Evolutionary conservation across 1,140 invertebrate species (phyloP).

Genomic region (Bombus fervidus): DNA sequence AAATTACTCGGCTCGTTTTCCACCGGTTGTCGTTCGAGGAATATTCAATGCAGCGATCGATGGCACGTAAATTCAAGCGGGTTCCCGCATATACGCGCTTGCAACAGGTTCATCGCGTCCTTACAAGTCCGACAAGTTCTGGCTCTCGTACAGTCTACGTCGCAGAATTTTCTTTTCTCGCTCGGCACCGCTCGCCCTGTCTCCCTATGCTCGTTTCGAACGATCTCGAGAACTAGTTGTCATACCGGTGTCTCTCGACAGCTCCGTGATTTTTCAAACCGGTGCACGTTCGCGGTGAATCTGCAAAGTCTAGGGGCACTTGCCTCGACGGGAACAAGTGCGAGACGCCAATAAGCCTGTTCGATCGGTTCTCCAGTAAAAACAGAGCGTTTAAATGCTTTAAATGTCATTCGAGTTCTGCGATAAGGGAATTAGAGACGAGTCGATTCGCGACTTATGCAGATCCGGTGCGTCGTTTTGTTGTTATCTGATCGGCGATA

Average conservation of each 20-base stretch:
- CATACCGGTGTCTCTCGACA: conserved; percentile 42
- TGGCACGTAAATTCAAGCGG: conserved; percentile 23
- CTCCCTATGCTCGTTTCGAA: background rate
- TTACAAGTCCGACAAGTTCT: conserved; percentile 3
- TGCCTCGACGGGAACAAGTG: background rate
- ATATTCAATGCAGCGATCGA: conserved; percentile 18
- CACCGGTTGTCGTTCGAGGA: conserved; percentile 29
- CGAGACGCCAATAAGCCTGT: conserved; percentile 24
- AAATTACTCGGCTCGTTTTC: conserved; percentile 43
- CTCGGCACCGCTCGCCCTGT: background rate
- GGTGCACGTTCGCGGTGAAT: conserved; percentile 18
- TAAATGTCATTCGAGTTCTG: background rate
- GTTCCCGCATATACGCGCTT: background rate
- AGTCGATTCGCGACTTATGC: conserved; percentile 19
- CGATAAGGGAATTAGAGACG: background rate
- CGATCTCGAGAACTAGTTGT: conserved; percentile 51
- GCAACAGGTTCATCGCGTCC: conserved; percentile 47
- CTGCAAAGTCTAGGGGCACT: background rate
- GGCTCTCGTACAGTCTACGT: background rate
- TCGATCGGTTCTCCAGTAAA: conserved; percentile 31
- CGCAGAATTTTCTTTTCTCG: conserved; percentile 30
- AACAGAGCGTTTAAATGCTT: conserved; percentile 4
- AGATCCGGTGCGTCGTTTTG: conserved; percentile 8
- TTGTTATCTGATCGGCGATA: background rate
- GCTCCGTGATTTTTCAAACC: conserved; percentile 41